Base-by-base conservation (phyloP, 2,113 vertebrate species). In the Galeopterus variegatus region DNA sequence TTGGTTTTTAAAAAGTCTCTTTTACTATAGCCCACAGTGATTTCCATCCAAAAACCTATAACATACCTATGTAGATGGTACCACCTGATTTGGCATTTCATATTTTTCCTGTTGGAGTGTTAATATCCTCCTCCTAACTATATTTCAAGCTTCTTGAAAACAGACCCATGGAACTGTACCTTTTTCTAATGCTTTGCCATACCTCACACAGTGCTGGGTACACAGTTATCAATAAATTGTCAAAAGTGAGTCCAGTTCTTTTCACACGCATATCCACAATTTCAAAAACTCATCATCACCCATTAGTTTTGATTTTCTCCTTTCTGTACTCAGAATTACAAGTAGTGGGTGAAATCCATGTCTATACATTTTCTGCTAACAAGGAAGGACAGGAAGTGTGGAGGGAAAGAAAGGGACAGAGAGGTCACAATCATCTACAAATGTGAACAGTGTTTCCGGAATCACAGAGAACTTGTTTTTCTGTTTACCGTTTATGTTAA, bases 241-340 rank as follows among this genome's bases (percentile, higher is more conserved):
- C 23, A 87, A 67, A 96, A 96, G 9, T 54, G 52, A 88, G 41
- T 67, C 10, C 31, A 45, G 14, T 72, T 58, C 24, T 65, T 85
- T 75, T 77, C 24, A 76, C 18, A 48, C 13, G 19, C 14, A 52
- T 70, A 52, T 19, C 23, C 31, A 48, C 28, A 92, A 79, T 69
- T 96, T 91, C 8, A 84, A 60, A 82, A 72, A 31, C 36, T 83
- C 28, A 76, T 60, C 33, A 24, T 45, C 8, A n/a, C 1, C 4
- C 15, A 50, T 58, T 75, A 73, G 9, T 83, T 95, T 69, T 64
- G 18, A 70, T 80, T 90, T 92, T 86, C 23, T 85, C 31, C 36
- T 91, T 79, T 89, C 41, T 89, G 13, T 80, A 80, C 28, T 87
- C 48, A 82, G 48, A 82, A 92, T 72, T 76, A 48, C 4, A 94